These are phyloP conservation scores for Mungos mungo DNA, from an alignment of 2,113 vertebrate genomes.

Conservation along the genomic window DNA sequence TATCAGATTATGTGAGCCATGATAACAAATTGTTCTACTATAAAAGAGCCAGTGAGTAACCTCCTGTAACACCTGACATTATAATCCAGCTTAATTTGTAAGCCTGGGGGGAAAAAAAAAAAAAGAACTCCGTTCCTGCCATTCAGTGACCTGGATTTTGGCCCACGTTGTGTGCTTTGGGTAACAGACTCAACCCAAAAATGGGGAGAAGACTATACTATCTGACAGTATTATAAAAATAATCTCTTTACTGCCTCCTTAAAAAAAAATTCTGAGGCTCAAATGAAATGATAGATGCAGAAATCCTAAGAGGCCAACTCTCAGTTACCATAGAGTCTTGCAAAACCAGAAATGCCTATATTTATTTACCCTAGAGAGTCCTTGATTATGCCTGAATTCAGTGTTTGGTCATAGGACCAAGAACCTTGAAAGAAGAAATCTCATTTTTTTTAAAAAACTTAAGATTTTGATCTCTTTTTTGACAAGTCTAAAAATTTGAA, in stretches of 20 bases:
- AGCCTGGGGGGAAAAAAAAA: background rate
- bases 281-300: slow-evolving; percentile 22
- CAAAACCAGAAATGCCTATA: background rate
- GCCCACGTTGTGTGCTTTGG: background rate
- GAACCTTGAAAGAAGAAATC: background rate
- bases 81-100: slow-evolving; percentile 27
- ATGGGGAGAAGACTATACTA: background rate
- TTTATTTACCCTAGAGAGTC: background rate
- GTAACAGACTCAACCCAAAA: background rate
- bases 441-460: background rate
- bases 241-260: background rate
- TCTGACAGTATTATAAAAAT: background rate
- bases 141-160: background rate
- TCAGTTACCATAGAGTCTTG: background rate
- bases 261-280: background rate
- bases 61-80: background rate
- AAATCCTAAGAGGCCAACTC: slow-evolving; percentile 3
- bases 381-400: background rate
- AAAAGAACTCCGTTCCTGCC: background rate
- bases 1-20: background rate
- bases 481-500: slow-evolving; percentile 26
- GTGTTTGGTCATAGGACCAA: background rate
- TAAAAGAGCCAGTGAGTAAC: slow-evolving; percentile 31
- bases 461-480: background rate
- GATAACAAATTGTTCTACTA: background rate